Percentiles rank a stretch among this genome's conserved stretches.
These are phyloP conservation scores for Acyrthosiphon pisum DNA, from an alignment of 1,140 invertebrate species.

Conservation along the genomic window DNA sequence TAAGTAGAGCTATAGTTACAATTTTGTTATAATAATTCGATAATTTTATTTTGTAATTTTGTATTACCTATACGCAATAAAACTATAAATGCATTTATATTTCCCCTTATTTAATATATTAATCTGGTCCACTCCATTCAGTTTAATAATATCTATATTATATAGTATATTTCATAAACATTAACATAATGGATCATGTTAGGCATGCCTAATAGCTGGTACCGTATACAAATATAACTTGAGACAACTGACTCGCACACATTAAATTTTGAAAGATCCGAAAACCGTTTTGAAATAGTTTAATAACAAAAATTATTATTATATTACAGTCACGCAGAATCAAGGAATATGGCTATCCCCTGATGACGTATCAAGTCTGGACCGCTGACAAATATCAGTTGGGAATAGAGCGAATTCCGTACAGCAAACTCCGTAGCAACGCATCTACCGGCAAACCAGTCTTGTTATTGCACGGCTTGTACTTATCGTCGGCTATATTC, in stretches of 20 bases:
- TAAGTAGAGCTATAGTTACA: too few relatives aligned
- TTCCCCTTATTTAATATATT: too few relatives aligned
- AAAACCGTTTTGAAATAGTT: not conserved
- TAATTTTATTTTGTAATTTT: not conserved
- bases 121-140: not conserved
- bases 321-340: conserved; percentile 1
- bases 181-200: too few relatives aligned
- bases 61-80: not conserved
- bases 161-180: too few relatives aligned
- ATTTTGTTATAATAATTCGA: too few relatives aligned
- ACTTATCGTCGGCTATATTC: conserved; percentile 78
- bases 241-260: not conserved
- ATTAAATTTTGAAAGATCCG: too few relatives aligned
- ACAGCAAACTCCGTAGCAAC: conserved; percentile 49
- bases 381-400: conserved; percentile 71
- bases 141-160: not conserved
- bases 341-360: conserved; percentile 65
- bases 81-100: not conserved
- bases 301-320: not conserved
- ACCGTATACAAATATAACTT: not conserved
- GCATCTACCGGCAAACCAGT: conserved; percentile 64
- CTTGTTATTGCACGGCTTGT: conserved; percentile 78
- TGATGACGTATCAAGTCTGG: conserved; percentile 67
- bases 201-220: too few relatives aligned
- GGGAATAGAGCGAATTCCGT: conserved; percentile 68